Evolutionary conservation across 2,888 invertebrate species (phyloP), one percentile per base, ranked within the genome.

Genomic region (Apocheima hispidaria): DNA sequence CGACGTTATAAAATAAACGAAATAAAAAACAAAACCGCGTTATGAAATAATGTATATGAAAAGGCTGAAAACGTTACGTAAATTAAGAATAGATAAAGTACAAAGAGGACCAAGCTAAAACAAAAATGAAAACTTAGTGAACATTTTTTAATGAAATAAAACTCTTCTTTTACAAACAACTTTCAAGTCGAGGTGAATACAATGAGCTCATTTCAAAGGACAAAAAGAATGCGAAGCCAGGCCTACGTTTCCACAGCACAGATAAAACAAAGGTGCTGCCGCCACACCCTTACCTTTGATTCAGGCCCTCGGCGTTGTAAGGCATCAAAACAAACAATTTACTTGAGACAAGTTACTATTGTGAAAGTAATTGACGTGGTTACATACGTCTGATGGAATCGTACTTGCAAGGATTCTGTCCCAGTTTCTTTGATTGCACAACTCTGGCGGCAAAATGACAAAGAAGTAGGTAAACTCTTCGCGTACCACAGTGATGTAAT

Each of bases 261-360:
- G 70, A 70, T 70, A 70, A 70, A 70, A 70, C 70, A 70, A 70
- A 62, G 65, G 28, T 12, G n/a, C 21, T 21, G 23, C 26, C 20
- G 46, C 30, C 43, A 10, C 36, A 23, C 16, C 36, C 28, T 41
- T 23, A 14, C 56, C 66, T 70, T 70, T 70, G 70, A 70, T 70
- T 66, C 59, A 46, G 70, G 69, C 84, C 88, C 88, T 79, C 73
- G 61, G 61, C 80, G 79, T 79, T 87, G 78, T 77, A 78, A 63
- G 58, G 84, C 79, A 68, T 70, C 81, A 50, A 28, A 43, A 62
- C 74, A 70, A 78, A 79, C 81, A 84, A 83, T 83, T 86, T 81
- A 75, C 82, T 84, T 84, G 81, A 88, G 88, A 86, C 88, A 87
- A 85, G 80, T 81, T 70, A 43, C 71, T 68, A 77, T 88, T 89